phyloP scores from a whole-genome alignment of 2,888 invertebrate species.

The Sympetrum striolatum region DNA sequence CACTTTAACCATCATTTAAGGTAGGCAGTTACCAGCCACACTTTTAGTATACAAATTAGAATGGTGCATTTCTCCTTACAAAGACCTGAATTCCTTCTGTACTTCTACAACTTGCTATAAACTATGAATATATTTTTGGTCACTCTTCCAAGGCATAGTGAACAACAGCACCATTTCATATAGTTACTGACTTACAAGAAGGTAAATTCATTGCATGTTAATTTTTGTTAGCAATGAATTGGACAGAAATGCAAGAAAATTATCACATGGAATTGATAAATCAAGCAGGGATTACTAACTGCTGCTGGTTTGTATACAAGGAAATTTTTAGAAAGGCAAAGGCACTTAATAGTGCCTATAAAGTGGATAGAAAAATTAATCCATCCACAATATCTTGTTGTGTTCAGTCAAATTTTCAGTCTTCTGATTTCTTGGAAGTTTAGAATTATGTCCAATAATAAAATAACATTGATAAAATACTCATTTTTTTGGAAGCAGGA shows the following conservation, averaged over 20 bases:
- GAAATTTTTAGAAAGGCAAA: neutral
- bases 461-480: neutral
- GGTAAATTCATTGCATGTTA: neutral
- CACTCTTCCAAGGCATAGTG: slow-evolving; percentile 31
- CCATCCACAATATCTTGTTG: neutral
- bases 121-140: neutral
- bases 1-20: slow-evolving; percentile 16
- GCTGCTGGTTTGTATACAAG: neutral
- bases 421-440: slow-evolving; percentile 13
- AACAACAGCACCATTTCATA: slow-evolving; percentile 19
- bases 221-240: neutral
- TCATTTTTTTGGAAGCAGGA: neutral
- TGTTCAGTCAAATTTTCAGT: neutral
- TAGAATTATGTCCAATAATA: neutral
- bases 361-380: neutral
- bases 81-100: neutral
- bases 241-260: neutral
- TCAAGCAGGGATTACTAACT: neutral
- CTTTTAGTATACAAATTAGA: neutral
- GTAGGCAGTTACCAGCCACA: neutral
- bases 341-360: too few relatives aligned
- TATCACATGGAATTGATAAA: neutral
- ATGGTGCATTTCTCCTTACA: neutral
- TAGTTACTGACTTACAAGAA: neutral
- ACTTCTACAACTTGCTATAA: neutral